phyloP scores from a whole-genome alignment of 2,888 invertebrate species.

The Eristalis intricaria region DNA sequence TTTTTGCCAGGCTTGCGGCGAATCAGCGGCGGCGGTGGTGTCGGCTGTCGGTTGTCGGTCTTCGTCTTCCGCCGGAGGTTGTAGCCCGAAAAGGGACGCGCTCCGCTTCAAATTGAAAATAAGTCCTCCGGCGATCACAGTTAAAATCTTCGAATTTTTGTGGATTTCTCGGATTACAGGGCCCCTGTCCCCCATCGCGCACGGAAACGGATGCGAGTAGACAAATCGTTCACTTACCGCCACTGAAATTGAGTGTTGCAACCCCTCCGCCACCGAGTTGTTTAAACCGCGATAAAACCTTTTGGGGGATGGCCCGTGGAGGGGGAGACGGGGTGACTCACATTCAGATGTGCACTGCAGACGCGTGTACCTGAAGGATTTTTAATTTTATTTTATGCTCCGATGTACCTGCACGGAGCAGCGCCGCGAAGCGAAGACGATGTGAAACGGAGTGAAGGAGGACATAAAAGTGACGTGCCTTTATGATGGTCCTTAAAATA shows the following conservation, averaged over 20 bases:
- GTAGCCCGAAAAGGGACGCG: not conserved
- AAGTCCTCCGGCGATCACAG: constrained; percentile 46
- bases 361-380: constrained; percentile 1
- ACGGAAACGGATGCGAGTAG: not conserved
- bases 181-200: not conserved
- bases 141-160: constrained; percentile 39
- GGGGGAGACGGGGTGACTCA: not conserved
- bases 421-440: not conserved
- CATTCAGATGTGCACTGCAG: not conserved
- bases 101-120: constrained; percentile 41
- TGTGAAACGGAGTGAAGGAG: not conserved
- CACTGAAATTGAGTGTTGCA: constrained; percentile 31
- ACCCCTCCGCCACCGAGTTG: constrained; percentile 1
- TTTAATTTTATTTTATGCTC: constrained; percentile 19
- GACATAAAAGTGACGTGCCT: constrained; percentile 23
- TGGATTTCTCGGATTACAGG: constrained; percentile 32
- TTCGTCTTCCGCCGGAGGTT: not conserved
- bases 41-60: not conserved
- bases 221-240: constrained; percentile 26
- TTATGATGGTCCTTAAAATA: constrained; percentile 23
- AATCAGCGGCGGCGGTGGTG: constrained; percentile 6
- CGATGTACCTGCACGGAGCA: not conserved
- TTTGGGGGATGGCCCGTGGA: not conserved
- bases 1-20: constrained; percentile 25
- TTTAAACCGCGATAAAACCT: constrained; percentile 23